Conservation (phyloP, 2,113 vertebrate genomes). For the Ifrita kowaldi region DNA sequence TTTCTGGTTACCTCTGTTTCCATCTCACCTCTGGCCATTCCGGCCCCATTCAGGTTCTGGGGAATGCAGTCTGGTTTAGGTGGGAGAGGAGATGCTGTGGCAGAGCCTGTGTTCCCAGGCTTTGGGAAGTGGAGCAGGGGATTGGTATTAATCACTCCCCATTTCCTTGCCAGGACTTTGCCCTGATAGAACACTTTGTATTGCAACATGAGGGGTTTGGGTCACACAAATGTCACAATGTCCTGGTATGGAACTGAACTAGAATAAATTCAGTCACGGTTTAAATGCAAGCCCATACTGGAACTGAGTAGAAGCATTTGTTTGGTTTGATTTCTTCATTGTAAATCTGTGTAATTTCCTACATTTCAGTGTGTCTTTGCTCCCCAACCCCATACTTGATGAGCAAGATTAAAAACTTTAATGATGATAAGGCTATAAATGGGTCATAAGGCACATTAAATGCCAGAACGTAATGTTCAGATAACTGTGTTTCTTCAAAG, state of each 20-base stretch:
- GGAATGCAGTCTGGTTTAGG: not conserved
- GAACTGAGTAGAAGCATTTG: not conserved
- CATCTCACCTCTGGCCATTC: not conserved
- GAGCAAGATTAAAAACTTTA: not conserved
- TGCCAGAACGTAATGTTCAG: not conserved
- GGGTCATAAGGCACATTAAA: not conserved
- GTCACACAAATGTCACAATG: not conserved
- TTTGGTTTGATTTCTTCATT: not conserved
- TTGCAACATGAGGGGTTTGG: not conserved
- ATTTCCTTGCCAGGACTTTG: not conserved
- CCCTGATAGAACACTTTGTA: not conserved
- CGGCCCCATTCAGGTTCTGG: too few relatives aligned
- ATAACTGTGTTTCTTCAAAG: not conserved
- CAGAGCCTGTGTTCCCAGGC: not conserved
- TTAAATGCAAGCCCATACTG: not conserved
- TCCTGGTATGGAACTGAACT: not conserved
- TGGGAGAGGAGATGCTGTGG: not conserved
- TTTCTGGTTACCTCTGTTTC: not conserved
- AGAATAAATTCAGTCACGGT: not conserved
- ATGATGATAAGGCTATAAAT: not conserved
- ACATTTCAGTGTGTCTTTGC: not conserved
- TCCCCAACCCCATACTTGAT: not conserved
- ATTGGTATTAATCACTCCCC: not conserved
- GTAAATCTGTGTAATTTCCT: not conserved
- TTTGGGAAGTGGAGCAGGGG: not conserved